These are phyloP conservation scores for Ophthalmolycus amberensis DNA, from an alignment of 2,113 vertebrate genomes.

Conservation along the genomic window DNA sequence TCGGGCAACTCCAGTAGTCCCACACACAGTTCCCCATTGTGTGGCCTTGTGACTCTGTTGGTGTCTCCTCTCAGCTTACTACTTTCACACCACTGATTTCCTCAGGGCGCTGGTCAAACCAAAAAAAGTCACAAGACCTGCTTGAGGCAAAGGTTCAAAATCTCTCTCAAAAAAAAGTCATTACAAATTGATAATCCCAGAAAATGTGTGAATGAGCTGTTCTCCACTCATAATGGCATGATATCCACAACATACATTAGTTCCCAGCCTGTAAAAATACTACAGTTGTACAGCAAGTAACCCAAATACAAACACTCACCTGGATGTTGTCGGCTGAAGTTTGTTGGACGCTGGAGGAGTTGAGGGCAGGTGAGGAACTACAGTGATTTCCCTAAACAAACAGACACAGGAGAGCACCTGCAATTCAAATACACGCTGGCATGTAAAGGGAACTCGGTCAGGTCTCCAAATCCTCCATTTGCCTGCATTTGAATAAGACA, in stretches of 20 bases:
- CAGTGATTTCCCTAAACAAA: slow-evolving; percentile 85
- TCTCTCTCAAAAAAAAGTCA: background rate
- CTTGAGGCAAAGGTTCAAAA: slow-evolving; percentile 12
- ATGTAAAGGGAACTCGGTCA: slow-evolving; percentile 45
- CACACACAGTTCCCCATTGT: slow-evolving; percentile 65
- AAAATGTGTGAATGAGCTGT: slow-evolving; percentile 30
- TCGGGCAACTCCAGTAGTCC: slow-evolving; percentile 45
- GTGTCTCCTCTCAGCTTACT: slow-evolving; percentile 51
- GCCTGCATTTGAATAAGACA: slow-evolving; percentile 75
- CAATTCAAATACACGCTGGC: slow-evolving; percentile 65
- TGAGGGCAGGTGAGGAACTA: slow-evolving; percentile 53
- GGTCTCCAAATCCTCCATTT: slow-evolving; percentile 60
- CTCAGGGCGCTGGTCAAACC: slow-evolving; percentile 21
- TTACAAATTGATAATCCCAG: slow-evolving; percentile 15
- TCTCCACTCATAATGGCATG: background rate
- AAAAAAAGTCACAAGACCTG: slow-evolving; percentile 63
- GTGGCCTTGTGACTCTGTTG: slow-evolving; percentile 75
- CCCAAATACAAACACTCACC: slow-evolving; percentile 54
- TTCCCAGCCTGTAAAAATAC: background rate
- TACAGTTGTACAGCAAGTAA: background rate
- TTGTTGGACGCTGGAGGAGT: slow-evolving; percentile 52
- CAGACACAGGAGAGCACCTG: slow-evolving; percentile 69
- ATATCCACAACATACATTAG: slow-evolving; percentile 5
- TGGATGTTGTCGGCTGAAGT: slow-evolving; percentile 68
- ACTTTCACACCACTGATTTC: slow-evolving; percentile 29